These are phyloP conservation scores for Acromyrmex heyeri DNA, from an alignment of 1,140 invertebrate genomes.

Conservation along the genomic window DNA sequence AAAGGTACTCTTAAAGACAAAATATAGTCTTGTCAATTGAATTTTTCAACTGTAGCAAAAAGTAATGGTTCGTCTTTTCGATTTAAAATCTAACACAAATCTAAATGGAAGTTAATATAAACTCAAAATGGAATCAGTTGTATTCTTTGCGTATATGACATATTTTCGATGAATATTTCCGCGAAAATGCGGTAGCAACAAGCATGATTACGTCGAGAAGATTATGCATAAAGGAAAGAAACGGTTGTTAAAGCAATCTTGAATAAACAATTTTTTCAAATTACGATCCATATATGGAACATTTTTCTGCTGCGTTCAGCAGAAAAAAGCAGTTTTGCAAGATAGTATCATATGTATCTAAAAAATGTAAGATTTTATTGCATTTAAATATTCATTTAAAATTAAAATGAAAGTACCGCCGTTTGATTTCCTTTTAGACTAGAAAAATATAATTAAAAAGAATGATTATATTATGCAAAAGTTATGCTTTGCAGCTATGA, in stretches of 20 bases:
- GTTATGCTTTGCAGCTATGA: no score
- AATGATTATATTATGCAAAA: no score
- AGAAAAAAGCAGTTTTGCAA: no score
- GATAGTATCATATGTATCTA: no score
- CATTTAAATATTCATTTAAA: no score
- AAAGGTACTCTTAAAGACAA: not conserved
- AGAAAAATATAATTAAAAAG: no score
- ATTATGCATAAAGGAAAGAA: not conserved
- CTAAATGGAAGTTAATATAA: not conserved
- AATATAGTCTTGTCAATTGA: not conserved
- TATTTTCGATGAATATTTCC: not conserved
- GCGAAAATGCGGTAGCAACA: not conserved
- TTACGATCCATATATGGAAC: not conserved
- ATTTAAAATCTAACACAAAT: not conserved
- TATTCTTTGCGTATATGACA: no score
- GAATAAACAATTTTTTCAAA: not conserved
- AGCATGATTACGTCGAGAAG: not conserved
- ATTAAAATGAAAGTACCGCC: no score
- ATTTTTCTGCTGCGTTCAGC: no score
- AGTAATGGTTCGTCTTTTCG: not conserved
- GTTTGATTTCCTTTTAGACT: no score
- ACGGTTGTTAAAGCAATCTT: not conserved
- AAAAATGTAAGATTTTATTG: no score
- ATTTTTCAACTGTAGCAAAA: not conserved
- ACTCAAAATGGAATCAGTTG: not conserved